These are phyloP conservation scores for Felis chaus DNA, from an alignment of 2,113 vertebrate genomes.

Conservation along the genomic window DNA sequence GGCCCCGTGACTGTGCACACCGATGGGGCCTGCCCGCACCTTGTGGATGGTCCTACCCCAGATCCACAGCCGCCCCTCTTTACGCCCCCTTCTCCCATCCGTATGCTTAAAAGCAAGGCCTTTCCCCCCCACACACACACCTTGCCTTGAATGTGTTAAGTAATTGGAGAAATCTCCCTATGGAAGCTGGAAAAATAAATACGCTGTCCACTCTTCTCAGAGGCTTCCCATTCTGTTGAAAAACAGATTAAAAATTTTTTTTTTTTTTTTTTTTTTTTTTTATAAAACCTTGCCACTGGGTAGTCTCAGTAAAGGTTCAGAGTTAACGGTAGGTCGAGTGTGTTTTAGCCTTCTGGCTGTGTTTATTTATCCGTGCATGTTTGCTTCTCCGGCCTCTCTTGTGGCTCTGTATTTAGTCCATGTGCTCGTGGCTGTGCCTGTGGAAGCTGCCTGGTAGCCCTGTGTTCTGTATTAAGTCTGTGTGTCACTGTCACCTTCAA, in stretches of 20 bases:
- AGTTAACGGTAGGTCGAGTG: conserved; percentile 48
- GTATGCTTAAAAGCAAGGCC: conserved; percentile 47
- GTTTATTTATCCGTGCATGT: conserved; percentile 84
- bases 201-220: conserved; percentile 1
- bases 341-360: conserved; percentile 79
- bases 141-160: conserved; percentile 56
- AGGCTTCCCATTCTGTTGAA: conserved; percentile 15
- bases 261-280: background rate
- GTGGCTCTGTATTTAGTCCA: conserved; percentile 86
- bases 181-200: conserved; percentile 66
- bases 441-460: conserved; percentile 72
- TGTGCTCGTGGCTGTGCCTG: conserved; percentile 85
- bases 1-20: background rate
- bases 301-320: conserved; percentile 47
- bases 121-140: fast-evolving
- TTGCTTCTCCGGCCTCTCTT: conserved; percentile 70
- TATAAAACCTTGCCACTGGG: conserved; percentile 43
- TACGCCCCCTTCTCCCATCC: background rate
- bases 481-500: conserved; percentile 93
- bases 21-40: fast-evolving
- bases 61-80: background rate
- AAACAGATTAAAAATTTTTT: conserved; percentile 45
- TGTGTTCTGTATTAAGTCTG: conserved; percentile 87
- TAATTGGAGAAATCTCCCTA: conserved; percentile 45
- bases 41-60: background rate